Conservation (phyloP, 2,113 vertebrate species). For the Puma concolor region DNA sequence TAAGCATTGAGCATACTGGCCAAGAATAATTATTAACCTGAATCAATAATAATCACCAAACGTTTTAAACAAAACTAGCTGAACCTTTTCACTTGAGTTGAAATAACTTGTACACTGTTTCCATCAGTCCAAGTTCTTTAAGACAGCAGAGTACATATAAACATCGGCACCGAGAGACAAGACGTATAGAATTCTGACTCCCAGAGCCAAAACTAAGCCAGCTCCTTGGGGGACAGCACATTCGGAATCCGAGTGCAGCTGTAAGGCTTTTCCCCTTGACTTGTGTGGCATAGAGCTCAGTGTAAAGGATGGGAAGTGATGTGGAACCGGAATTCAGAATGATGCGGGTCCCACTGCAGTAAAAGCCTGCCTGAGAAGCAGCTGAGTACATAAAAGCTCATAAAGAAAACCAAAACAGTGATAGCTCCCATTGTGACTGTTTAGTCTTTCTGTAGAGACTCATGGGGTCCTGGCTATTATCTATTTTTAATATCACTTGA, state of each 20-base stretch:
- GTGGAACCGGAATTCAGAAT: constrained; percentile 90
- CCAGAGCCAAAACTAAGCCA: constrained; percentile 10
- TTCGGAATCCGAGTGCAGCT: constrained; percentile 84
- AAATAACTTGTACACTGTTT: background rate
- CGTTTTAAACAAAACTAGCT: constrained; percentile 15
- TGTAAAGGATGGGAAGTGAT: constrained; percentile 89
- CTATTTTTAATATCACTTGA: constrained; percentile 94
- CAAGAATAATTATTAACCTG: constrained; percentile 30
- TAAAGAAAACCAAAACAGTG: constrained; percentile 96
- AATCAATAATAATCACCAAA: background rate
- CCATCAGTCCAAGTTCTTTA: background rate
- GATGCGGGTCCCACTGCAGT: constrained; percentile 85
- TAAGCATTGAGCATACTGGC: background rate
- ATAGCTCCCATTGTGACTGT: constrained; percentile 95
- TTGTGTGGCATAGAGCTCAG: constrained; percentile 88
- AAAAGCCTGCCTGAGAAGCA: constrained; percentile 87
- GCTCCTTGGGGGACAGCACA: constrained; percentile 40
- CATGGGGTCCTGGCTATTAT: constrained; percentile 89
- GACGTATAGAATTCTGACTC: constrained; percentile 60
- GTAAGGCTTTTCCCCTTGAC: constrained; percentile 87
- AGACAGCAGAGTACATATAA: background rate
- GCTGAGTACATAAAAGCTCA: constrained; percentile 95
- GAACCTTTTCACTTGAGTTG: constrained; percentile 12
- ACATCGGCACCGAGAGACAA: background rate
- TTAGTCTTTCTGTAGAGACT: constrained; percentile 95